A percentile compares a stretch with the other conserved stretches of the same genome.
phyloP scores from a whole-genome alignment of 1,140 invertebrate genomes.

The Olivierus martensii region DNA sequence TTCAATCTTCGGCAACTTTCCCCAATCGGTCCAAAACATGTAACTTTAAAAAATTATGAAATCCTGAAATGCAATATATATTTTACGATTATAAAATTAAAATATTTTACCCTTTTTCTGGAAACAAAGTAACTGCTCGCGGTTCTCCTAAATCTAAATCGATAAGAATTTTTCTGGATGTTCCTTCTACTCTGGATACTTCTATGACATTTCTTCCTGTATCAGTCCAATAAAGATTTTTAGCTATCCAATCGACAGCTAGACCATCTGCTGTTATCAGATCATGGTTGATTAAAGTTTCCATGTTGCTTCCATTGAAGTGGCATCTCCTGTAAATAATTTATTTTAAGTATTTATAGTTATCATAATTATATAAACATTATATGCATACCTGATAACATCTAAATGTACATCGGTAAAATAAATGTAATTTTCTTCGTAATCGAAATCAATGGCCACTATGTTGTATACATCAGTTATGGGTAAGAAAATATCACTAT shows the following conservation, averaged over 20 bases:
- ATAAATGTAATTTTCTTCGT: slow-evolving; percentile 28
- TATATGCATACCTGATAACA: slow-evolving; percentile 29
- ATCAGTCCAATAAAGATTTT: slow-evolving; percentile 40
- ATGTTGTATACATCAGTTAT: slow-evolving; percentile 39
- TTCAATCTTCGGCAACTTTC: slow-evolving; percentile 35
- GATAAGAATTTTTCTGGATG: slow-evolving; percentile 31
- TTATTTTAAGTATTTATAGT: no score
- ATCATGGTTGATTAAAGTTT: slow-evolving; percentile 17
- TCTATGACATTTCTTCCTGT: slow-evolving; percentile 33
- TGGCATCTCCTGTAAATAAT: slow-evolving; percentile 9
- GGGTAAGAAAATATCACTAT: slow-evolving; percentile 65
- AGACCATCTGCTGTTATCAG: slow-evolving; percentile 25
- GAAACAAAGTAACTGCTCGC: slow-evolving; percentile 20
- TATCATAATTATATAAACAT: background rate
- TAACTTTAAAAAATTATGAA: slow-evolving; percentile 7
- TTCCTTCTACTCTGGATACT: slow-evolving; percentile 35
- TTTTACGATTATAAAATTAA: no score
- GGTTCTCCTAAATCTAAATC: slow-evolving; percentile 29
- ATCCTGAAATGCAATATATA: no score
- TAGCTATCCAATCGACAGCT: slow-evolving; percentile 39
- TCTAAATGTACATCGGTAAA: slow-evolving; percentile 34
- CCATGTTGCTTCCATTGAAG: slow-evolving; percentile 17
- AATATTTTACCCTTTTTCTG: slow-evolving; percentile 18
- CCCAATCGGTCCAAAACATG: slow-evolving; percentile 38
- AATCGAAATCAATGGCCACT: slow-evolving; percentile 35